These are phyloP conservation scores for Pteria penguin DNA, from an alignment of 2,888 invertebrate genomes.

Conservation along the genomic window DNA sequence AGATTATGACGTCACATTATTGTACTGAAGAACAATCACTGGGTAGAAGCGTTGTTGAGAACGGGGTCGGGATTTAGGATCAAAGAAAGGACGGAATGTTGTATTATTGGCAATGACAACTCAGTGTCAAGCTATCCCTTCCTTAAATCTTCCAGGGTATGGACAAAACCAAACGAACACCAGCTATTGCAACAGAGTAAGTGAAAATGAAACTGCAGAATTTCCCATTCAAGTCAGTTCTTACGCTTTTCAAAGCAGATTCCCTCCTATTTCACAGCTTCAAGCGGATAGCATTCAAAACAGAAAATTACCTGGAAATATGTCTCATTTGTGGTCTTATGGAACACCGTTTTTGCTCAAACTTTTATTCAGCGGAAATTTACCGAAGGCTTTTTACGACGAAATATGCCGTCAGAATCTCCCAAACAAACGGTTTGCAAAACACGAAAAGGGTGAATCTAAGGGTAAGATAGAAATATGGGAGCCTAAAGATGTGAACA, in stretches of 20 bases:
- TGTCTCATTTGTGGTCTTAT: constrained; percentile 38
- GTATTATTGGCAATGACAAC: no score
- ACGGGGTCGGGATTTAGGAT: no score
- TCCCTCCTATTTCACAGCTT: constrained; percentile 9
- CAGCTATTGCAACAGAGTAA: background rate
- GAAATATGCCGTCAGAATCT: constrained; percentile 16
- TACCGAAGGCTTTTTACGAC: constrained; percentile 35
- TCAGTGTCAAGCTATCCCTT: constrained; percentile 16
- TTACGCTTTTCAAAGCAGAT: constrained; percentile 3
- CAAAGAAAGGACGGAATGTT: no score
- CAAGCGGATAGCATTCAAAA: constrained; percentile 1
- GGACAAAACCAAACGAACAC: background rate
- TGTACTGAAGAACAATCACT: no score
- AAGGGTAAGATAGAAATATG: constrained; percentile 4
- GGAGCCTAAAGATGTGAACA: constrained; percentile 27
- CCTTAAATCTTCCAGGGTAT: constrained; percentile 2
- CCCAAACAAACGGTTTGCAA: background rate
- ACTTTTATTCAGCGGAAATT: constrained; percentile 32
- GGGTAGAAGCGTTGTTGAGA: no score
- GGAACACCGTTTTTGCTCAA: constrained; percentile 39
- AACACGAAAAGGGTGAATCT: no score
- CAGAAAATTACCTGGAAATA: constrained; percentile 2
- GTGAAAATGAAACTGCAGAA: background rate
- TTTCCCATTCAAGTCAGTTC: constrained; percentile 6
- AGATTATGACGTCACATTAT: no score